Conservation (phyloP, 2,888 invertebrate species). For the Cephonodes hylas region DNA sequence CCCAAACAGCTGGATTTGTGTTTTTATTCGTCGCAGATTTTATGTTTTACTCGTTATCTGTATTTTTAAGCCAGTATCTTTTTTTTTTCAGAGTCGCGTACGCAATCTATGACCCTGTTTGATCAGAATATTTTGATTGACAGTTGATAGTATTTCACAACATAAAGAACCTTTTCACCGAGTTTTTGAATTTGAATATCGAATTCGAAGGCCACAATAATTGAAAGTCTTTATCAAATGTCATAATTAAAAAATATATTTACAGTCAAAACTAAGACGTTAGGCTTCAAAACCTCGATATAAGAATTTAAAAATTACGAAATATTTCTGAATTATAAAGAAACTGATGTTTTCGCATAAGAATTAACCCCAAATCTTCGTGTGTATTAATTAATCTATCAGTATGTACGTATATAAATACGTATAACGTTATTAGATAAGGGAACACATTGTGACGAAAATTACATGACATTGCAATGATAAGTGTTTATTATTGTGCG, state of each 20-base stretch:
- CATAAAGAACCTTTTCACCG: too few relatives aligned
- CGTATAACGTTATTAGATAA: neutral
- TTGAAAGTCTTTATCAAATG: too few relatives aligned
- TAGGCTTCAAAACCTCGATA: too few relatives aligned
- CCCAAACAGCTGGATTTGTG: constrained; percentile 39
- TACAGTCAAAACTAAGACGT: too few relatives aligned
- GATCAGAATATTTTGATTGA: constrained; percentile 19
- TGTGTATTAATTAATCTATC: neutral
- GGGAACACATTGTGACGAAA: neutral
- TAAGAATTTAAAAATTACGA: too few relatives aligned
- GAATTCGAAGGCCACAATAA: too few relatives aligned
- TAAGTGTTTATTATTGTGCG: neutral
- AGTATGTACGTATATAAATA: neutral
- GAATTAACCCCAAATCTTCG: too few relatives aligned
- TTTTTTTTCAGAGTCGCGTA: constrained; percentile 43
- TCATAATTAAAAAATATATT: too few relatives aligned
- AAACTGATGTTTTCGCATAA: too few relatives aligned
- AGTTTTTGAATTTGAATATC: too few relatives aligned
- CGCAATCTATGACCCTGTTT: constrained; percentile 36
- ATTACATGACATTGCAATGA: neutral
- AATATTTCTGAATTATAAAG: too few relatives aligned
- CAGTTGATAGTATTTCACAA: too few relatives aligned
- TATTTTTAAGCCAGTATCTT: constrained; percentile 41
- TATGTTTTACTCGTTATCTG: constrained; percentile 44
- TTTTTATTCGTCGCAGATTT: constrained; percentile 40